Conservation (phyloP, 2,888 invertebrate species). For the Andrena trimmerana region DNA sequence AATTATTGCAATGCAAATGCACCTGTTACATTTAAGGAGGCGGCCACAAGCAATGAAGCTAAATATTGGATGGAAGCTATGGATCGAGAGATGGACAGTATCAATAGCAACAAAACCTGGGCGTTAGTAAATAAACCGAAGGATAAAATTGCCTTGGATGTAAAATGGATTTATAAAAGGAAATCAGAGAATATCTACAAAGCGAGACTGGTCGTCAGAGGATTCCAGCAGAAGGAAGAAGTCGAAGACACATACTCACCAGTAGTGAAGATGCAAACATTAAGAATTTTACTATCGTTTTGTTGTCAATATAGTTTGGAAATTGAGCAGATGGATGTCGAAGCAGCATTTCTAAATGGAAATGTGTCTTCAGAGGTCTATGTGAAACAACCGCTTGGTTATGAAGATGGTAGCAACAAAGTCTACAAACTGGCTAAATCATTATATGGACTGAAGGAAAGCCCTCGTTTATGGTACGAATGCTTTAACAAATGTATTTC, state of each 20-base stretch:
- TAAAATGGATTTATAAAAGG: slow-evolving; percentile 56
- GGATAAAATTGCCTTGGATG: slow-evolving; percentile 48
- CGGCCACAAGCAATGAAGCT: slow-evolving; percentile 29
- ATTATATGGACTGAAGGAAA: slow-evolving; percentile 41
- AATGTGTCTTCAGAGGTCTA: slow-evolving; percentile 33
- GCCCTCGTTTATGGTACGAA: slow-evolving; percentile 40
- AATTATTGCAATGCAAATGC: not conserved
- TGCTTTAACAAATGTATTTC: slow-evolving; percentile 31
- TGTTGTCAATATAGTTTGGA: slow-evolving; percentile 46
- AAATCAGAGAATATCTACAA: slow-evolving; percentile 43
- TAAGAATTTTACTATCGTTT: slow-evolving; percentile 52
- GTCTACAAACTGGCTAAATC: slow-evolving; percentile 38
- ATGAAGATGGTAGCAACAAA: slow-evolving; percentile 4
- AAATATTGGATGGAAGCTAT: slow-evolving; percentile 49
- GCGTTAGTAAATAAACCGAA: slow-evolving; percentile 44
- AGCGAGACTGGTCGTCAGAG: slow-evolving; percentile 57
- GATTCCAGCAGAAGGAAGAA: slow-evolving; percentile 58
- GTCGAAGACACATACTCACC: slow-evolving; percentile 51
- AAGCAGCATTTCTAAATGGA: slow-evolving; percentile 42
- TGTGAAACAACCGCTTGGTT: slow-evolving; percentile 33
- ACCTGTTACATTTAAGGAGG: not conserved
- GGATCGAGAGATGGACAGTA: slow-evolving; percentile 54
- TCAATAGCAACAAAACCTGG: slow-evolving; percentile 61
- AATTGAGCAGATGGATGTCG: slow-evolving; percentile 61
- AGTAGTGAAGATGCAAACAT: slow-evolving; percentile 53